Evolutionary conservation across 2,888 invertebrate species (phyloP).

Genomic region (Conus canariensis): DNA sequence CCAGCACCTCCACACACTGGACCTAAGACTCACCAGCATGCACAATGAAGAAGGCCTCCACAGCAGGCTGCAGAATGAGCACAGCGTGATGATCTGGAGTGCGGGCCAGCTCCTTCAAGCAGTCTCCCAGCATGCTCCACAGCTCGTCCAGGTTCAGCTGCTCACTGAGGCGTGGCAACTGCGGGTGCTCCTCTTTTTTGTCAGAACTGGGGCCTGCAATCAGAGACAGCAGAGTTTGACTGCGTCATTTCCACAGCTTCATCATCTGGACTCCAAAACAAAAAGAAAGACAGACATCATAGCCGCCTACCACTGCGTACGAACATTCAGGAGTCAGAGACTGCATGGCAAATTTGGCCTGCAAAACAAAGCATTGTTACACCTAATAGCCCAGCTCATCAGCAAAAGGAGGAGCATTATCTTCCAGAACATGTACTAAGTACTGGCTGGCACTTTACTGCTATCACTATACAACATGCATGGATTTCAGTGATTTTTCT

Average conservation of each 20-base stretch:
- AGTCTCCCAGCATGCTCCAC: conserved; percentile 89
- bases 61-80: conserved; percentile 90
- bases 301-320: background rate
- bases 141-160: conserved; percentile 86
- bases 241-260: background rate
- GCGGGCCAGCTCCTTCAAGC: conserved; percentile 88
- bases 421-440: too few species aligned
- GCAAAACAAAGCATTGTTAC: too few species aligned
- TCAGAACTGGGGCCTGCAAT: background rate
- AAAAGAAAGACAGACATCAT: background rate
- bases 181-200: conserved; percentile 49
- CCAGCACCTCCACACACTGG: too few species aligned
- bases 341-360: too few species aligned
- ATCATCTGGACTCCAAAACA: background rate
- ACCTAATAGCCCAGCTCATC: too few species aligned
- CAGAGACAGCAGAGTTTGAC: background rate
- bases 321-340: background rate
- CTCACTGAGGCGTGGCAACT: conserved; percentile 84
- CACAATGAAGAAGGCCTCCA: conserved; percentile 94
- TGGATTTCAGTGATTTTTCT: too few species aligned
- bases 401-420: too few species aligned
- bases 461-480: too few species aligned
- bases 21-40: conserved; percentile 83
- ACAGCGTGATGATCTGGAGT: conserved; percentile 93
- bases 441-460: too few species aligned